Evolutionary conservation across 2,113 vertebrate species (phyloP), one percentile per base, ranked within the genome.

Genomic region (Thymallus thymallus): DNA sequence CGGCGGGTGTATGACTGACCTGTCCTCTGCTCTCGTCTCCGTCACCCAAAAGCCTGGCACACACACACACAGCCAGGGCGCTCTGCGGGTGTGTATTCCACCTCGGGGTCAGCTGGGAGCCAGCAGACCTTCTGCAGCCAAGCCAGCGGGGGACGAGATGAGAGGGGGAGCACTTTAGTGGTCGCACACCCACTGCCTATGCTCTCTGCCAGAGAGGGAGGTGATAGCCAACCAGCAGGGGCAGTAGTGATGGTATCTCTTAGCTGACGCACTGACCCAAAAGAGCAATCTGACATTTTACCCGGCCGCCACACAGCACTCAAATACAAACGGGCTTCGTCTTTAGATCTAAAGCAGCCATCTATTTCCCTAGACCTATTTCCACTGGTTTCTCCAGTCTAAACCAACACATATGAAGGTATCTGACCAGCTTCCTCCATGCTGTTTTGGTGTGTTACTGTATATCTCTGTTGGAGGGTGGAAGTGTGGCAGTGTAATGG

Each of bases 31-130:
- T 72, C 68, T 81, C 48, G 32, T 18, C 72, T 26, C 58, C 30
- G 7, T 61, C 81, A 87, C 83, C 83, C 83, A 80, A 73, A 84
- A 71, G 58, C 82, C 80, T 76, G 78, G 78, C 32, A 32, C 32
- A 51, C 48, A 51, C 14, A 51, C 48, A 51, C 48, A 48, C 46
- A 48, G 3, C 14, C 46, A 48, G 4, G 1, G 4, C 46, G 1
- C 3, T 41, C 82, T 77, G 74, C n/a, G n/a, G n/a, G 78, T 76
- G 82, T 80, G 71, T 61, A 69, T 73, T 81, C 79, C 78, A 77
- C 77, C 66, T 46, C 61, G 16, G 76, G 86, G 82, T 80, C 80
- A 73, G 71, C 70, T 83, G 81, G 74, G 80, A 81, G 82, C 74
- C 68, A 76, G 74, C 72, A 71, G 66, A 68, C 67, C 48, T 80